Percentiles rank a stretch among this genome's conserved stretches.
Evolutionary conservation across 1,140 invertebrate species (phyloP).

Genomic region (Gonioctena quinquepunctata): DNA sequence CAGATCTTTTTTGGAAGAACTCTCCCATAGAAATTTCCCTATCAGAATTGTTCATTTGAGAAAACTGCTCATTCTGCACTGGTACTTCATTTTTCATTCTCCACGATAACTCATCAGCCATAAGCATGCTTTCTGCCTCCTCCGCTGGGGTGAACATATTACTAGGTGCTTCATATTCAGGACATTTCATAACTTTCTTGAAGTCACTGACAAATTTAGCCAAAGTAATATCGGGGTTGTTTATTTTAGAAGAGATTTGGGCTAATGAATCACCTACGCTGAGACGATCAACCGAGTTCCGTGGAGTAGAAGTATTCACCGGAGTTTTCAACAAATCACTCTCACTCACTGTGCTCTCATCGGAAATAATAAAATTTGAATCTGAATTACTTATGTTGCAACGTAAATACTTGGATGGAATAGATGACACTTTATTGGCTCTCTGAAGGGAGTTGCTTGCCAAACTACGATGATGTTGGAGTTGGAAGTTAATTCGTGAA

Average conservation of each 20-base stretch:
- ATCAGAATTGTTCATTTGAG: background rate
- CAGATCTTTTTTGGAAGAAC: slow-evolving; percentile 42
- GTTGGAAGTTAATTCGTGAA: background rate
- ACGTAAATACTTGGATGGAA: slow-evolving; percentile 35
- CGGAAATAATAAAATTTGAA: slow-evolving; percentile 1
- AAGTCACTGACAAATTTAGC: slow-evolving; percentile 30
- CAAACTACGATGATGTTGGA: slow-evolving; percentile 28
- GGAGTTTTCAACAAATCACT: slow-evolving; percentile 36
- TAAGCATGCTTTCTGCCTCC: slow-evolving; percentile 31
- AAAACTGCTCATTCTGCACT: background rate
- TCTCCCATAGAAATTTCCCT: slow-evolving; percentile 39
- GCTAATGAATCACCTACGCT: slow-evolving; percentile 21
- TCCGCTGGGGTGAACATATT: slow-evolving; percentile 39
- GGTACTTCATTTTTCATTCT: slow-evolving; percentile 41
- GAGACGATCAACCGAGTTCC: slow-evolving; percentile 15
- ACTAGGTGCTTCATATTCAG: slow-evolving; percentile 19
- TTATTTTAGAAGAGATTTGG: slow-evolving; percentile 24
- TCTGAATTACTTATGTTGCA: slow-evolving; percentile 13
- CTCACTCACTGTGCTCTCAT: slow-evolving; percentile 42
- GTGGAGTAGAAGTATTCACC: slow-evolving; percentile 37
- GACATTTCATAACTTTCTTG: slow-evolving; percentile 23
- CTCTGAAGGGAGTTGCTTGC: slow-evolving; percentile 30
- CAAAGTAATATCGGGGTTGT: slow-evolving; percentile 32
- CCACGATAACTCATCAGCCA: slow-evolving; percentile 45
- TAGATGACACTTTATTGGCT: slow-evolving; percentile 25